phyloP scores from a whole-genome alignment of 2,797 vertebrate species.

The Cottoperca gobio region DNA sequence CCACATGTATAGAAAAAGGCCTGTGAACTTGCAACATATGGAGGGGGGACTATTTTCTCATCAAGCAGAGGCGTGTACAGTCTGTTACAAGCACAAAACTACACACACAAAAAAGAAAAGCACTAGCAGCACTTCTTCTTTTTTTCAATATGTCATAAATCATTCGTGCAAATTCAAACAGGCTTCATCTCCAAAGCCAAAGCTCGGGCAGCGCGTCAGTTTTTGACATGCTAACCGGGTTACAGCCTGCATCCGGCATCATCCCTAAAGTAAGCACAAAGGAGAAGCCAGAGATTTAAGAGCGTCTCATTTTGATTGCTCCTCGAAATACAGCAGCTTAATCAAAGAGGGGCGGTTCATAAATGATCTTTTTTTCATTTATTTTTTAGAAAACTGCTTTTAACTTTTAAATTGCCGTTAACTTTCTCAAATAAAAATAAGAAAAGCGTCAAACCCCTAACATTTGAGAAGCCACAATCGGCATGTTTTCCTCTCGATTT shows the following conservation, averaged over 20 bases:
- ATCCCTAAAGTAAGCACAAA: neutral
- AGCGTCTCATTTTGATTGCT: neutral
- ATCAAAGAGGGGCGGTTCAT: neutral
- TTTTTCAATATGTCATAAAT: neutral
- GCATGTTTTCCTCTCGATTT: too few relatives aligned
- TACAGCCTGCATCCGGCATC: conserved; percentile 2
- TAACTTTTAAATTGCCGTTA: neutral
- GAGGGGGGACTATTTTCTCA: conserved; percentile 2
- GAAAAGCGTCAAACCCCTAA: neutral
- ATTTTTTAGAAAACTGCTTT: too few relatives aligned
- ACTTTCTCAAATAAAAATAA: neutral
- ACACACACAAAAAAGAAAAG: neutral
- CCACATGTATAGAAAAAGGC: neutral
- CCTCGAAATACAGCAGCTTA: neutral
- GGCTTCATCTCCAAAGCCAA: neutral
- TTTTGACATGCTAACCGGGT: neutral
- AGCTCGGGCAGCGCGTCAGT: neutral
- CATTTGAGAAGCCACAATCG: neutral
- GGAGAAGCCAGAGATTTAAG: neutral
- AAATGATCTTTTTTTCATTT: too few relatives aligned
- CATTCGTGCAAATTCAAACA: neutral
- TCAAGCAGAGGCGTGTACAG: neutral
- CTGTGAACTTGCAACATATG: neutral
- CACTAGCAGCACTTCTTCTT: neutral
- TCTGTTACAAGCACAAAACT: neutral